Percentiles rank a stretch among this genome's conserved stretches.
Evolutionary conservation across 2,888 invertebrate genomes (phyloP).

Genomic region (Drosophila merina): DNA sequence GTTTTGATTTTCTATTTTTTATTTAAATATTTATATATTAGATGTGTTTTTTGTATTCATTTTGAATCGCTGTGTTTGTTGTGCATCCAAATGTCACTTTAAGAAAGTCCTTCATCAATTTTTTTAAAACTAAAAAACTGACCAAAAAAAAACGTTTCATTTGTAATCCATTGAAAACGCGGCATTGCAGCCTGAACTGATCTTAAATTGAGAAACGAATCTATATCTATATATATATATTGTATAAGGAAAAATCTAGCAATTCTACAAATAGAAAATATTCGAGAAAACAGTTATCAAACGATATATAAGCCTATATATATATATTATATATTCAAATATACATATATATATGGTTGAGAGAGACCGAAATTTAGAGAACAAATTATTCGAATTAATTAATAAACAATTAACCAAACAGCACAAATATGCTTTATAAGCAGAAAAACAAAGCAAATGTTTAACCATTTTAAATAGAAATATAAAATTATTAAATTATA

Average conservation of each 20-base stretch:
- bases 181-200: conserved; percentile 76
- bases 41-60: neutral
- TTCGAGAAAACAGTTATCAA: conserved; percentile 21
- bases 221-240: conserved; percentile 33
- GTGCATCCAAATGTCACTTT: conserved; percentile 28
- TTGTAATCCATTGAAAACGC: conserved; percentile 57
- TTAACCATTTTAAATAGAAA: conserved; percentile 15
- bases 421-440: conserved; percentile 29
- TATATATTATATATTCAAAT: too few relatives aligned
- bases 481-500: neutral
- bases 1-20: conserved; percentile 14
- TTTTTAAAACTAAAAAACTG: conserved; percentile 23
- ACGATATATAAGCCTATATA: conserved; percentile 13
- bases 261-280: conserved; percentile 4
- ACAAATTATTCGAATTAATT: conserved; percentile 12
- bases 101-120: conserved; percentile 15
- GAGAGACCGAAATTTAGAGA: neutral
- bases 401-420: conserved; percentile 18
- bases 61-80: conserved; percentile 31
- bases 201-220: conserved; percentile 39
- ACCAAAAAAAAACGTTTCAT: conserved; percentile 43
- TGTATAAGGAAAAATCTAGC: conserved; percentile 2
- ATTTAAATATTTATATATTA: conserved; percentile 4
- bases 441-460: neutral
- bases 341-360: neutral